Evolutionary conservation across 2,888 invertebrate species (phyloP), one percentile per base, ranked within the genome.

Genomic region (Merodon equestris): DNA sequence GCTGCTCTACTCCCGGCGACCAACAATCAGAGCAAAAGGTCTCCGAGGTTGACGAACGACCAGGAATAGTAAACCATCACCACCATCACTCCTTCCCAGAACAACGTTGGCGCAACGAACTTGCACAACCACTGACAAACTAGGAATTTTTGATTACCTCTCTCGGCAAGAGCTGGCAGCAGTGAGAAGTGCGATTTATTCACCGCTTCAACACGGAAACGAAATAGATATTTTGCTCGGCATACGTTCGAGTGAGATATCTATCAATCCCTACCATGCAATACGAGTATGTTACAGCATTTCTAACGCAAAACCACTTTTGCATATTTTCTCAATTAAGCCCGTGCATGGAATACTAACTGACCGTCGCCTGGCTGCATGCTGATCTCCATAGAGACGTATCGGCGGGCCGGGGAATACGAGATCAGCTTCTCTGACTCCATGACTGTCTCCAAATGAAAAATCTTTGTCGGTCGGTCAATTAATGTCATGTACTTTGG

Each of bases 401-500:
- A 15, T 57, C 36, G 42, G 48, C 9, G 27, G 19, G 18, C 51
- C 44, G 50, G 40, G 48, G n/a, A n/a, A n/a, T n/a, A n/a, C n/a
- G n/a, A n/a, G n/a, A 9, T 36, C 5, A 36, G 36, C 36, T 10
- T 36, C 36, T 10, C 44, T n/a, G 50, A 36, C 44, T 36, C 44
- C 34, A 40, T 48, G 56, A 14, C 12, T 17, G 48, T 45, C 38
- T 50, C 36, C 18, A 54, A 54, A 66, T 54, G 58, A 73, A 54
- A 51, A 66, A 73, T 60, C 58, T 66, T 60, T 66, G 57, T 66
- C 73, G 66, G 73, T 42, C 73, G 66, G 73, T 42, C 73, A 66
- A 73, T 73, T 73, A 73, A 60, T 54, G 73, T 66, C 73, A 66
- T 66, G 73, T 73, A 66, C 53, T 60, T 61, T 38, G 48, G 53